Evolutionary conservation across 2,113 vertebrate genomes (phyloP), one percentile per base, ranked within the genome.

Genomic region (Chascanopsetta lugubris): DNA sequence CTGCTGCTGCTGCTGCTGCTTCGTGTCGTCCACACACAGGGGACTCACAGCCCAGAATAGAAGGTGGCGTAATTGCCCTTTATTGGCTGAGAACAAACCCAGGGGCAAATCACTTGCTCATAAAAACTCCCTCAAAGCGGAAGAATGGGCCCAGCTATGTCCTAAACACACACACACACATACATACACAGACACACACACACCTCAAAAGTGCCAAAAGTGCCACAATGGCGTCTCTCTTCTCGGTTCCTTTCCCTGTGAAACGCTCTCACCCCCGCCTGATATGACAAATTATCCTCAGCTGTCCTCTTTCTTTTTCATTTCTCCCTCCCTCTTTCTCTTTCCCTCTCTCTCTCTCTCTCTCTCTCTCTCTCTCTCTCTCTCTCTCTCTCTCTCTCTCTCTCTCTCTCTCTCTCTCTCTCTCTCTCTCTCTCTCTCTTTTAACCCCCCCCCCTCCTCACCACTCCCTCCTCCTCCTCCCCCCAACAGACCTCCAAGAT

Each of bases 401-500:
- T n/a, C 45, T 22, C 46, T 50, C 55, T 49, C 25, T 27, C 11
- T n/a, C 7, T 46, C 43, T 2, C 22, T 40, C 26, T n/a, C 21
- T 18, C 12, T 17, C 8, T 61, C 36, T 32, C 12, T 9, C 45
- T 22, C 46, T 50, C 55, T 49, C 25, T 27, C 11, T n/a, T 12
- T 46, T 20, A 5, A 21, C n/a, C 26, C 27, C 21, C 22, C 12
- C 20, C 8, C 57, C 36, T n/a, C n/a, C n/a, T n/a, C n/a, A n/a
- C n/a, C 21, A 11, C n/a, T 18, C 26, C 0, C 9, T 11, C 57
- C 5, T 47, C 12, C 9, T 29, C 22, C 9, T 10, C 8, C 54
- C 36, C 25, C 6, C 10, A 17, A 22, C 72, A 88, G 85, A 89
- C 89, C 69, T 95, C 93, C 95, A 98, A 97, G 90, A 98, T 98